These are phyloP conservation scores for Gymnoscelis rufifasciata DNA, from an alignment of 2,888 invertebrate species.

Conservation along the genomic window DNA sequence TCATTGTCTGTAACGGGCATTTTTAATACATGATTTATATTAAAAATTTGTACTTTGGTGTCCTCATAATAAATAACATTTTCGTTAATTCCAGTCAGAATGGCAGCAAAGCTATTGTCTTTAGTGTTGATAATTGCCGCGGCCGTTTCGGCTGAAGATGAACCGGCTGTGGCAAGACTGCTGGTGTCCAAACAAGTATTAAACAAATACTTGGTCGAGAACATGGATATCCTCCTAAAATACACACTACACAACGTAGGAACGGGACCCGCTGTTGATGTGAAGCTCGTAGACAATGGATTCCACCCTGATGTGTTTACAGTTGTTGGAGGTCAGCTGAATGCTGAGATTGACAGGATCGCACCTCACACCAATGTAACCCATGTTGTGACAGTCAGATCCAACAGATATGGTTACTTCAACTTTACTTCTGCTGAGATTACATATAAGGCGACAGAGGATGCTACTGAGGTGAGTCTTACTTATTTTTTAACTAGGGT, in stretches of 20 bases:
- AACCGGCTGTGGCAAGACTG: slow-evolving; percentile 88
- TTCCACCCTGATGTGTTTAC: slow-evolving; percentile 96
- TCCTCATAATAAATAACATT: not conserved
- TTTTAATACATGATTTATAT: no score
- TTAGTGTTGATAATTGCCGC: slow-evolving; percentile 66
- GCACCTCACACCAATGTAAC: slow-evolving; percentile 95
- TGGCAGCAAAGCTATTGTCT: slow-evolving; percentile 66
- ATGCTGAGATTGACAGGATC: slow-evolving; percentile 91
- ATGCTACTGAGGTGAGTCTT: slow-evolving; percentile 82
- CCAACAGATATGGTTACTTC: slow-evolving; percentile 94
- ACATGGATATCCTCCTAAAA: slow-evolving; percentile 96
- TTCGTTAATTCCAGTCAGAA: slow-evolving; percentile 55
- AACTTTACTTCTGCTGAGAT: slow-evolving; percentile 98
- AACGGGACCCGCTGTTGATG: slow-evolving; percentile 91
- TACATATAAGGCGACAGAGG: slow-evolving; percentile 91
- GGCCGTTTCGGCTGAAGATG: slow-evolving; percentile 79
- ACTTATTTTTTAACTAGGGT: not conserved
- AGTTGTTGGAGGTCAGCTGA: slow-evolving; percentile 91
- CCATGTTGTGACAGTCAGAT: slow-evolving; percentile 94
- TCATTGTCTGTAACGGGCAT: no score
- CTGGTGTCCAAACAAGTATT: slow-evolving; percentile 95
- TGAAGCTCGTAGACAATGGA: slow-evolving; percentile 92
- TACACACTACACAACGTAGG: slow-evolving; percentile 97
- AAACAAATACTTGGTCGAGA: slow-evolving; percentile 97
- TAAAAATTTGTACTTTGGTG: not conserved